Conservation (phyloP, 1,140 invertebrate species). For the Drosophila kikkawai region DNA sequence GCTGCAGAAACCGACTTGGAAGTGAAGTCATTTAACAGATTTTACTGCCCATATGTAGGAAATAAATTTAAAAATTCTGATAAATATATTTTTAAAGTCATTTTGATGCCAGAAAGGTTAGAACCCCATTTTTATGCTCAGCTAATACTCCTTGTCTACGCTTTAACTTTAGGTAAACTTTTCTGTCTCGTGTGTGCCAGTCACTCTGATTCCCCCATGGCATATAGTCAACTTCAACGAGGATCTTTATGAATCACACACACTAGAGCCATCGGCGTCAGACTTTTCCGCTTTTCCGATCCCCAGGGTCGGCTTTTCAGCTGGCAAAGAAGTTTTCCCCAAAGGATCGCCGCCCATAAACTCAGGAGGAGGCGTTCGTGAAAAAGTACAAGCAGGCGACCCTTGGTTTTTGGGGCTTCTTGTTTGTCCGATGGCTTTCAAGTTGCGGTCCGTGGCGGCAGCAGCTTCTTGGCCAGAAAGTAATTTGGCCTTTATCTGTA, state of each 20-base stretch:
- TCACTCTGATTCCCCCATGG: constrained; percentile 23
- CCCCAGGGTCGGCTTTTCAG: constrained; percentile 19
- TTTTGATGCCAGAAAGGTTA: neutral
- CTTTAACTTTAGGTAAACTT: constrained; percentile 13
- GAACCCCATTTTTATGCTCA: neutral
- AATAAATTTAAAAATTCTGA: neutral
- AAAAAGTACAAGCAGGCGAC: constrained; percentile 57
- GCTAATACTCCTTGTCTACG: neutral
- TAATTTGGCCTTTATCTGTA: constrained; percentile 82
- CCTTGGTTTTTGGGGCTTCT: constrained; percentile 31
- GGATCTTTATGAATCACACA: constrained; percentile 62
- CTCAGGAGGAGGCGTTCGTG: constrained; percentile 21
- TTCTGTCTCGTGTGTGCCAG: neutral
- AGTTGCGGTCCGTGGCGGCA: constrained; percentile 67
- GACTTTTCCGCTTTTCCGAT: constrained; percentile 38
- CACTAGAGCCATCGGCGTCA: constrained; percentile 21
- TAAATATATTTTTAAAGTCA: neutral
- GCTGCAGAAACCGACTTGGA: too few relatives aligned
- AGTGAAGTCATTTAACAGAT: too few relatives aligned
- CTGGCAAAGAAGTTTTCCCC: constrained; percentile 43
- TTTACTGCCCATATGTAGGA: too few relatives aligned
- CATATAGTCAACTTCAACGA: constrained; percentile 36
- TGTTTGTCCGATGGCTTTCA: constrained; percentile 71
- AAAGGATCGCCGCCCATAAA: constrained; percentile 69
- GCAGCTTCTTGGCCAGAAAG: constrained; percentile 76